These are phyloP conservation scores for Micromesistius poutassou DNA, from an alignment of 2,797 vertebrate species.

Conservation along the genomic window DNA sequence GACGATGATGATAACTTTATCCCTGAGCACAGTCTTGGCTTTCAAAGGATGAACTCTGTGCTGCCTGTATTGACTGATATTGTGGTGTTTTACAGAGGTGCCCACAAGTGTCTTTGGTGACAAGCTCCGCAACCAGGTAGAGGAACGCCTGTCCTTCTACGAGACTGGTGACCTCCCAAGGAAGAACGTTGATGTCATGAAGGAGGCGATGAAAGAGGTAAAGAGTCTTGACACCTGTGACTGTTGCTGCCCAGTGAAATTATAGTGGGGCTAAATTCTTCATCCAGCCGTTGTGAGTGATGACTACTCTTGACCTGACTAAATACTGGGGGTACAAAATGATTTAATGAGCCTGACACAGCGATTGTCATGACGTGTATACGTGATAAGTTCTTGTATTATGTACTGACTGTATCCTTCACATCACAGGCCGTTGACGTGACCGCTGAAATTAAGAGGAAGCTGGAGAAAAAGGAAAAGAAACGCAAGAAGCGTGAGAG, in stretches of 20 bases:
- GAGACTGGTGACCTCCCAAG: slow-evolving; percentile 88
- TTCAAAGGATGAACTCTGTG: background rate
- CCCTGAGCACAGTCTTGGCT: slow-evolving; percentile 79
- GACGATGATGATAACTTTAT: slow-evolving; percentile 67
- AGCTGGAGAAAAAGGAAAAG: slow-evolving; percentile 86
- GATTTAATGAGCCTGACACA: slow-evolving; percentile 99
- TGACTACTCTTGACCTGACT: slow-evolving; percentile 77
- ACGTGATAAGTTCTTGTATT: fast-evolving
- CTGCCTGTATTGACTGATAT: background rate
- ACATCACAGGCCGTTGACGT: slow-evolving; percentile 77
- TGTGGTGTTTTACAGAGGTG: slow-evolving; percentile 71
- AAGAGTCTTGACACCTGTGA: slow-evolving; percentile 20
- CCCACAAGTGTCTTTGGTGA: slow-evolving; percentile 90
- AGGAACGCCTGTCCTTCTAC: slow-evolving; percentile 90
- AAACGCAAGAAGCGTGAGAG: slow-evolving; percentile 85
- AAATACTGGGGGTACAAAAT: slow-evolving; percentile 79
- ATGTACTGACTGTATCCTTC: fast-evolving
- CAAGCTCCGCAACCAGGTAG: slow-evolving; percentile 89
- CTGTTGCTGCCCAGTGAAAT: background rate
- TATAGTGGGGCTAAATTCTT: background rate
- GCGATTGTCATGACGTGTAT: background rate
- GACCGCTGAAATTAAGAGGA: slow-evolving; percentile 80
- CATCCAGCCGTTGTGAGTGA: slow-evolving; percentile 74
- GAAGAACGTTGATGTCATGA: slow-evolving; percentile 95
- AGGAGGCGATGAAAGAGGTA: slow-evolving; percentile 88